Percentiles rank a stretch among this genome's conserved stretches.
These are phyloP conservation scores for Drosophila mettleri DNA, from an alignment of 2,888 invertebrate species.

Conservation along the genomic window DNA sequence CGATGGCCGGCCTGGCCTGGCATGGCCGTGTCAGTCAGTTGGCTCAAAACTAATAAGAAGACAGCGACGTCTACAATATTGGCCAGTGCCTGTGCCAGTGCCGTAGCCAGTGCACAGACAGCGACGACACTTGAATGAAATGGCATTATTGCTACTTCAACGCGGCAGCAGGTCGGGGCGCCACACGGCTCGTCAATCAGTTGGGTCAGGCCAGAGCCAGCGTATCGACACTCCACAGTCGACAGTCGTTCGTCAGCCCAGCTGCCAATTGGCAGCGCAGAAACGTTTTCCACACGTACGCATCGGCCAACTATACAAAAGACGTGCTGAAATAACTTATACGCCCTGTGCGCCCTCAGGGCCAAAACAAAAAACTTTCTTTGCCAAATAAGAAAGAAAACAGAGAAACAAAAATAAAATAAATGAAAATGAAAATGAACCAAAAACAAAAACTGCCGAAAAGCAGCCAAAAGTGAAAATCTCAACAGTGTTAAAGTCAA, in stretches of 20 bases:
- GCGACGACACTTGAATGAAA: slow-evolving; percentile 71
- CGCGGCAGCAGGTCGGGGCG: slow-evolving; percentile 44
- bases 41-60: slow-evolving; percentile 57
- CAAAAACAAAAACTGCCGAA: slow-evolving; percentile 19
- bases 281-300: slow-evolving; percentile 78
- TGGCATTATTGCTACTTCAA: slow-evolving; percentile 79
- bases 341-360: slow-evolving; percentile 69
- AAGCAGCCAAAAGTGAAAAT: slow-evolving; percentile 68
- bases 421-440: slow-evolving; percentile 32
- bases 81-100: slow-evolving; percentile 27
- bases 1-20: background rate
- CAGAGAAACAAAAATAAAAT: slow-evolving; percentile 20
- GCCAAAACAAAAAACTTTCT: slow-evolving; percentile 55
- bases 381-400: slow-evolving; percentile 38
- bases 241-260: slow-evolving; percentile 4
- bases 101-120: slow-evolving; percentile 39
- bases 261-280: slow-evolving; percentile 35
- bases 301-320: slow-evolving; percentile 69
- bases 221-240: slow-evolving; percentile 5
- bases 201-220: slow-evolving; percentile 18
- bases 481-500: slow-evolving; percentile 73
- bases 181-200: slow-evolving; percentile 67
- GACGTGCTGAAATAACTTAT: slow-evolving; percentile 78
- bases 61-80: slow-evolving; percentile 46
- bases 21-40: slow-evolving; percentile 6